Evolutionary conservation across 1,140 invertebrate genomes (phyloP).

Genomic region (Littorina saxatilis): DNA sequence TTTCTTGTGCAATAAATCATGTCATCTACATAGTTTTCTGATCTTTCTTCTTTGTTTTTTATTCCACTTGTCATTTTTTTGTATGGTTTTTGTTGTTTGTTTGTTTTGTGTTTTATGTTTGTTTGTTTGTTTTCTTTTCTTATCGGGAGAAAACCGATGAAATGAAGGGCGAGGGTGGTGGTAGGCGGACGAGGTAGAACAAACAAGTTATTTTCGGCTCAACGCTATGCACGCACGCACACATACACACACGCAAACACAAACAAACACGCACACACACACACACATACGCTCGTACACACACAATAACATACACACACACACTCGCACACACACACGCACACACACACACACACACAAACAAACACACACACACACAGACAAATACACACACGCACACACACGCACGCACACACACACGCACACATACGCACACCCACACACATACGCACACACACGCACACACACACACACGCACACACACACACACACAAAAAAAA

Average conservation of each 20-base stretch:
- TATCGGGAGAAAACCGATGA: too few species aligned
- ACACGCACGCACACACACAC: neutral
- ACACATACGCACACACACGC: slow-evolving; percentile 3
- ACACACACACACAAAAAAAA: neutral
- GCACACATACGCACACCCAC: neutral
- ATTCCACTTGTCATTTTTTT: too few species aligned
- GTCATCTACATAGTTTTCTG: too few species aligned
- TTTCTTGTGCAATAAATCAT: too few species aligned
- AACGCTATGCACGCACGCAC: neutral
- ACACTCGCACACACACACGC: neutral
- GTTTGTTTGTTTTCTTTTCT: too few species aligned
- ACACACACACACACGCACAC: slow-evolving; percentile 2
- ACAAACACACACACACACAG: neutral
- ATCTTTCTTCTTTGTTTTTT: too few species aligned
- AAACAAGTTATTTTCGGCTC: neutral
- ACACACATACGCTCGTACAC: neutral
- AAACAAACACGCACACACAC: neutral
- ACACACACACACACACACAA: neutral
- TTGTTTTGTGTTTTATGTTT: too few species aligned
- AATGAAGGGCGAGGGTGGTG: too few species aligned
- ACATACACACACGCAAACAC: neutral
- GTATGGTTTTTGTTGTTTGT: too few species aligned
- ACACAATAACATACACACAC: slow-evolving; percentile 1
- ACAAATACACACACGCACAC: neutral
- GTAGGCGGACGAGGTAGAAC: too few species aligned